These are phyloP conservation scores for Grammomys surdaster DNA, from an alignment of 2,113 vertebrate genomes.

Conservation along the genomic window DNA sequence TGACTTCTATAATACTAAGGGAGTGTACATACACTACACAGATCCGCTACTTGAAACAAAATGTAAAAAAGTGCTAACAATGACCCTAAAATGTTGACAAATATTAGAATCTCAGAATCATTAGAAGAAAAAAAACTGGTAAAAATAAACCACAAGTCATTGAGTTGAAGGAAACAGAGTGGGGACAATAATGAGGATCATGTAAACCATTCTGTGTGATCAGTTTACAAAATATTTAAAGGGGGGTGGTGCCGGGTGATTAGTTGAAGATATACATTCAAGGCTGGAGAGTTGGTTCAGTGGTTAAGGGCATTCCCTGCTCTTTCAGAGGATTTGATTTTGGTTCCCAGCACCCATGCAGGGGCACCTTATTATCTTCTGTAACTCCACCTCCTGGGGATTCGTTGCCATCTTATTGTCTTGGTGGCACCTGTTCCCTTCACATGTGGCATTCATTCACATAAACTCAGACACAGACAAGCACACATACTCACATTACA, in stretches of 20 bases:
- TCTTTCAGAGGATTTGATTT: not conserved
- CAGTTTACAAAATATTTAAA: slow-evolving; percentile 3
- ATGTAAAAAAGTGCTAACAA: not conserved
- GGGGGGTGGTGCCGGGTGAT: not conserved
- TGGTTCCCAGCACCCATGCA: not conserved
- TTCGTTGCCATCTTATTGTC: not conserved
- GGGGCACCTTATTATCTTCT: not conserved
- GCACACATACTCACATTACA: not conserved
- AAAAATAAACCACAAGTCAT: not conserved
- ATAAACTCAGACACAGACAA: not conserved
- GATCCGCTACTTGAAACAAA: not conserved
- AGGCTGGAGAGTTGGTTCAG: not conserved
- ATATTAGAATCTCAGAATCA: not conserved
- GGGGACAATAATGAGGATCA: not conserved
- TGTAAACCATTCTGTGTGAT: not conserved
- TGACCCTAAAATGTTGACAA: not conserved
- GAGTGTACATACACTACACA: not conserved
- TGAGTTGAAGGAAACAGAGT: not conserved
- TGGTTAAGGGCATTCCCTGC: too few relatives aligned
- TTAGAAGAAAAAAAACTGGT: not conserved
- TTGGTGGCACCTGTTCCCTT: not conserved
- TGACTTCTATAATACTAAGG: not conserved
- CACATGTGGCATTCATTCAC: not conserved
- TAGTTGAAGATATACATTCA: not conserved
- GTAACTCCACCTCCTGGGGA: not conserved